phyloP scores from a whole-genome alignment of 2,113 vertebrate genomes.

The Lathamus discolor region DNA sequence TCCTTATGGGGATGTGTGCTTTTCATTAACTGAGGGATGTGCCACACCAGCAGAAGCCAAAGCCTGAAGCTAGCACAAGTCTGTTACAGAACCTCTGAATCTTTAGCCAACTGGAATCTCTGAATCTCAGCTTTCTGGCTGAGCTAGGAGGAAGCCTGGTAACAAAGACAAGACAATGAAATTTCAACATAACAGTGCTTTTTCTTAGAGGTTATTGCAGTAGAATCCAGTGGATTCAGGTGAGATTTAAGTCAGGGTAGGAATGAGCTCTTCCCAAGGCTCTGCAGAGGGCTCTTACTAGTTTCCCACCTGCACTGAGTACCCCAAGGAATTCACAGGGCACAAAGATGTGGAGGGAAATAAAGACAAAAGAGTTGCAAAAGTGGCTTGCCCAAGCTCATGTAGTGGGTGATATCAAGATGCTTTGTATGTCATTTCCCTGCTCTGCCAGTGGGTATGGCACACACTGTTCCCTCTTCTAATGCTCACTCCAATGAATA shows the following conservation, averaged over 20 bases:
- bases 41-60: not conserved
- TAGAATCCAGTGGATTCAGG: not conserved
- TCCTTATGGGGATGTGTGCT: not conserved
- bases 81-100: not conserved
- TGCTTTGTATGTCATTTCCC: not conserved
- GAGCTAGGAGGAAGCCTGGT: not conserved
- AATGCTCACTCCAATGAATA: not conserved
- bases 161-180: not conserved
- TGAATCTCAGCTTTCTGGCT: not conserved
- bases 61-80: not conserved
- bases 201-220: not conserved
- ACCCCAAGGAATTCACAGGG: not conserved
- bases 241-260: not conserved
- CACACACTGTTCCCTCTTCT: not conserved
- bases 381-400: not conserved
- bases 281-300: not conserved
- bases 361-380: not conserved
- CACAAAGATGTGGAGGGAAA: not conserved
- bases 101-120: not conserved
- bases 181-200: not conserved
- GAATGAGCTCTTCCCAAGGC: not conserved
- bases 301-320: not conserved
- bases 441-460: not conserved
- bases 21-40: conserved; percentile 3
- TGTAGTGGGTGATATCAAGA: not conserved